A percentile compares a stretch with the other conserved stretches of the same genome.
phyloP scores from a whole-genome alignment of 2,797 vertebrate species.

The Chelidonichthys spinosus region DNA sequence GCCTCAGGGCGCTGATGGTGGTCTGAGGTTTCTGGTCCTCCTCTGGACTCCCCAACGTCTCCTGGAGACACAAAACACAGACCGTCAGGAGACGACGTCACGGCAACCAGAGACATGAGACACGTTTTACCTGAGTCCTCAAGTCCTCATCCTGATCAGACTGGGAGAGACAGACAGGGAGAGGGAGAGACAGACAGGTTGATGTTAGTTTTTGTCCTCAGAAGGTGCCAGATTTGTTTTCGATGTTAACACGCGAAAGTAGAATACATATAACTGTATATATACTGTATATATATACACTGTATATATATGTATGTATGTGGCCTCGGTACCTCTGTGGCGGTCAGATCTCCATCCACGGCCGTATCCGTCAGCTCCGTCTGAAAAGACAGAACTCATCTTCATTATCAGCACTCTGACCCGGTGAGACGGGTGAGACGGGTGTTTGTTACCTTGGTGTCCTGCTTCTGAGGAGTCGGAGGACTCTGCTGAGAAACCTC shows the following conservation, averaged over 20 bases:
- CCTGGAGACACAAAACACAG: slow-evolving; percentile 71
- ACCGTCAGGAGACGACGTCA: background rate
- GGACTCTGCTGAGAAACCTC: slow-evolving; percentile 85
- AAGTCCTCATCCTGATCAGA: slow-evolving; percentile 96
- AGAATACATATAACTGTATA: too few relatives aligned
- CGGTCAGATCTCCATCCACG: slow-evolving; percentile 92
- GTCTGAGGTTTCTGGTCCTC: slow-evolving; percentile 90
- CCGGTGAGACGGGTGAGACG: background rate
- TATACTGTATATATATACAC: background rate
- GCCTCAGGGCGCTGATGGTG: slow-evolving; percentile 93
- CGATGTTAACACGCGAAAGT: too few relatives aligned
- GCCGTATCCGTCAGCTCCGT: slow-evolving; percentile 94
- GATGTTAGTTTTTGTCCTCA: background rate
- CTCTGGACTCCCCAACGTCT: slow-evolving; percentile 87
- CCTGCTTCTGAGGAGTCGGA: slow-evolving; percentile 83
- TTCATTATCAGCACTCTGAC: background rate
- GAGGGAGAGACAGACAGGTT: slow-evolving; percentile 2
- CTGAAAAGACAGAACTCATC: slow-evolving; percentile 69
- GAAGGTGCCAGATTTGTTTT: background rate
- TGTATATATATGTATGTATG: background rate
- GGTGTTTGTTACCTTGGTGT: slow-evolving; percentile 87
- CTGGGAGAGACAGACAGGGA: slow-evolving; percentile 71
- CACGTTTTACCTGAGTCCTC: slow-evolving; percentile 88
- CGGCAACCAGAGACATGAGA: background rate
- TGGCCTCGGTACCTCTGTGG: slow-evolving; percentile 89